Conservation (phyloP, 1,140 invertebrate genomes). For the Lineus longissimus region DNA sequence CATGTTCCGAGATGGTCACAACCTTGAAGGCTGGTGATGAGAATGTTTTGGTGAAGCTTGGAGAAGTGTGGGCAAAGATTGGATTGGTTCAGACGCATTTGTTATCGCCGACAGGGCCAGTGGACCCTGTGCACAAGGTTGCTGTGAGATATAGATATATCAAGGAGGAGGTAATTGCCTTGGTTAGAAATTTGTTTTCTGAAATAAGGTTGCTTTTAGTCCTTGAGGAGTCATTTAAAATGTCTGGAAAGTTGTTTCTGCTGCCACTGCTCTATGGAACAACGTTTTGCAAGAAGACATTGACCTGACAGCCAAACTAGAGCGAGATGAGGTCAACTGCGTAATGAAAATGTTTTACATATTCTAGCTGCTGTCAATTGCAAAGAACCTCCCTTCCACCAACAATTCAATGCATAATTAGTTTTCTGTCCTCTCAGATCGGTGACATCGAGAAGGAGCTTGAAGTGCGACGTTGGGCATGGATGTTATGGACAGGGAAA, state of each 20-base stretch:
- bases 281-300: too few relatives aligned
- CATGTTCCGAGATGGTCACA: too few relatives aligned
- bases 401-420: not conserved
- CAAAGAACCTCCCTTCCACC: not conserved
- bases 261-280: not conserved
- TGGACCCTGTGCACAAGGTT: conserved; percentile 47
- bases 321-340: not conserved
- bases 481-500: conserved; percentile 15
- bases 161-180: conserved; percentile 34
- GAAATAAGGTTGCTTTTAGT: not conserved
- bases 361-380: not conserved
- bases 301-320: not conserved
- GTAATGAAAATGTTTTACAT: not conserved
- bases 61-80: conserved; percentile 29
- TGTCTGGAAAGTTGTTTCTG: not conserved
- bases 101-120: conserved; percentile 35
- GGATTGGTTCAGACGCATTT: conserved; percentile 31
- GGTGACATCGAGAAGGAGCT: conserved; percentile 21
- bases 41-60: conserved; percentile 14
- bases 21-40: too few relatives aligned
- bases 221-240: not conserved
- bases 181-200: not conserved
- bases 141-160: conserved; percentile 34
- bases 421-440: conserved; percentile 12
- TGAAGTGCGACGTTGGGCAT: conserved; percentile 6